These are phyloP conservation scores for Poeciliopsis turneri DNA, from an alignment of 2,797 vertebrate species.

Conservation along the genomic window DNA sequence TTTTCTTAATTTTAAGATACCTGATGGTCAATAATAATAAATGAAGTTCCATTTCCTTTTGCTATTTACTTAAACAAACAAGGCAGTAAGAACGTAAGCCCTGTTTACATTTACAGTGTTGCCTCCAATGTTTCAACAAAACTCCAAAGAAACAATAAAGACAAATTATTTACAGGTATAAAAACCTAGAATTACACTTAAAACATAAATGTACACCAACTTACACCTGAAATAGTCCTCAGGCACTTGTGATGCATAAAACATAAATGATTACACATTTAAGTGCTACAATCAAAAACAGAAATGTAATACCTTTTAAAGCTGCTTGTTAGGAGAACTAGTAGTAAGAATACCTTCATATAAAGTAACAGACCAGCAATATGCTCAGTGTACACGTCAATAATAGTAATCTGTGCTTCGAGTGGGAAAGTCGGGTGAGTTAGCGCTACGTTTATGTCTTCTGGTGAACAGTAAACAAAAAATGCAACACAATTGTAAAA, in stretches of 20 bases:
- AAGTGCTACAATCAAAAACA: slow-evolving; percentile 75
- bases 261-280: slow-evolving; percentile 51
- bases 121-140: slow-evolving; percentile 34
- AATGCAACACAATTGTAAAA: slow-evolving; percentile 1
- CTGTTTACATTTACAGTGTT: slow-evolving; percentile 44
- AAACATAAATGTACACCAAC: slow-evolving; percentile 58
- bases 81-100: slow-evolving; percentile 24
- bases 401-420: slow-evolving; percentile 36
- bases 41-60: slow-evolving; percentile 10
- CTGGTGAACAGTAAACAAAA: slow-evolving; percentile 25
- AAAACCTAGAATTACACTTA: slow-evolving; percentile 12
- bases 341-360: slow-evolving; percentile 77
- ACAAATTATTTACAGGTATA: slow-evolving; percentile 53
- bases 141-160: slow-evolving; percentile 43
- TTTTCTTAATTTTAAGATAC: slow-evolving; percentile 8
- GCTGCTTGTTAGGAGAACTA: slow-evolving; percentile 34
- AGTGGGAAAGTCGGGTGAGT: slow-evolving; percentile 25
- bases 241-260: slow-evolving; percentile 76
- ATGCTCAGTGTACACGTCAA: slow-evolving; percentile 37
- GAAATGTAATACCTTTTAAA: slow-evolving; percentile 57
- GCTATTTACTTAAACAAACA: slow-evolving; percentile 15
- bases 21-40: slow-evolving; percentile 10
- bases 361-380: slow-evolving; percentile 53
- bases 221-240: slow-evolving; percentile 66
- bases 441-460: slow-evolving; percentile 44